phyloP scores from a whole-genome alignment of 2,888 invertebrate genomes.

The Lysandra coridon region DNA sequence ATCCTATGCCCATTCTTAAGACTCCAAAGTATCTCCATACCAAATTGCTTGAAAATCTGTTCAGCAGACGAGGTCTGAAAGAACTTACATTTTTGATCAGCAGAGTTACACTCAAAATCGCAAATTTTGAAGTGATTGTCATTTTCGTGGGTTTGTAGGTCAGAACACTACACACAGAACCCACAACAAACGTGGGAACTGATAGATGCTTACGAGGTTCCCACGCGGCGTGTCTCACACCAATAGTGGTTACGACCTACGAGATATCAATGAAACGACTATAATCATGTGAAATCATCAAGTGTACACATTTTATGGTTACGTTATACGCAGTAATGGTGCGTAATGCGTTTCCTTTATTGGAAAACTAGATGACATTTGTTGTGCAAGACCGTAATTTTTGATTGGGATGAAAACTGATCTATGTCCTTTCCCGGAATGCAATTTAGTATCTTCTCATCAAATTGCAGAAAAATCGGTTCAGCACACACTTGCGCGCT shows the following conservation, averaged over 20 bases:
- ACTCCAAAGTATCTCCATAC: no score
- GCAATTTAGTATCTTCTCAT: neutral
- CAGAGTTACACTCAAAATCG: neutral
- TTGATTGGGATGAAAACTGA: neutral
- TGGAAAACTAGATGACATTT: neutral
- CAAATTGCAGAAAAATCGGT: neutral
- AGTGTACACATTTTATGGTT: constrained; percentile 12
- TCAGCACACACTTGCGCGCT: neutral
- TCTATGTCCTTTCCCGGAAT: neutral
- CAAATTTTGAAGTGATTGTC: constrained; percentile 4
- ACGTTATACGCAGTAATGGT: neutral
- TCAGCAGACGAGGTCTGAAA: neutral
- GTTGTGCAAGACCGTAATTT: neutral
- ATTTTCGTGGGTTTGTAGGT: constrained; percentile 45
- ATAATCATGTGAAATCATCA: constrained; percentile 30
- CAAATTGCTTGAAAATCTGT: no score
- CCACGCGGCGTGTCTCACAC: constrained; percentile 47
- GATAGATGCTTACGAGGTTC: constrained; percentile 49
- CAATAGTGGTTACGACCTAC: constrained; percentile 36
- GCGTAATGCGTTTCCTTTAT: constrained; percentile 8
- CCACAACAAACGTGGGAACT: constrained; percentile 60
- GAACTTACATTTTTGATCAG: neutral
- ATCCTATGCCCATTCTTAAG: no score
- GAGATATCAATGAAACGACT: constrained; percentile 39
- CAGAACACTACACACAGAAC: constrained; percentile 48